Evolutionary conservation across 2,113 vertebrate species (phyloP), one percentile per base, ranked within the genome.

Genomic region (Indri indri): DNA sequence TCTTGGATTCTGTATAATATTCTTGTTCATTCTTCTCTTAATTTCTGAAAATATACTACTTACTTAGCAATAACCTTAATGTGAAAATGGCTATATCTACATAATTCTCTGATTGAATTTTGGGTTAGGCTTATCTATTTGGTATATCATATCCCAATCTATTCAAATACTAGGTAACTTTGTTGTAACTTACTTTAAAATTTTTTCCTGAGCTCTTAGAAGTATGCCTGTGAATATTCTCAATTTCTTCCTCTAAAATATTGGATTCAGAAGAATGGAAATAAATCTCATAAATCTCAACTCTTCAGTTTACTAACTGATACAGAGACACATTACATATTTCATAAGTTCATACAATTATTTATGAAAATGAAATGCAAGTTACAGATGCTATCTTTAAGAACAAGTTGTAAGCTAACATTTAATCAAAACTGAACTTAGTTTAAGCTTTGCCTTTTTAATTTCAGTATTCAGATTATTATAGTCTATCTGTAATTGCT

Each of bases 11-110:
- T 87, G 45, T 83, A 14, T 96, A 81, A 95, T 97, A 79, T 84
- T 91, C 77, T 89, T 95, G 25, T 92, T 97, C 65, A 95, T 97
- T 96, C 57, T 96, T 96, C 84, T 95, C 52, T 79, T 84, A 82
- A 65, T 70, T 83, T 96, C 66, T 91, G 42, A 93, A 91, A 68
- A 76, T 54, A 45, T 63, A 25, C 8, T 95, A 37, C 32, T 91
- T 97, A 83, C 63, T 94, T 93, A 68, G 8, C 63, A 79, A 65
- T 47, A 96, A 10, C 27, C 45, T 80, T 83, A 88, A 18, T 81
- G 2, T 90, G 34, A 90, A 92, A 76, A 94, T 97, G 50, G 11
- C 68, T 94, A 1, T 2, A 7, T 86, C 61, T 93, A 1, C 2
- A 7, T 86, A 57, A 89, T 94, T 86, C 32, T 91, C 12, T 84